Conservation (phyloP, 2,888 invertebrate genomes). For the Mechanitis messenoides region DNA sequence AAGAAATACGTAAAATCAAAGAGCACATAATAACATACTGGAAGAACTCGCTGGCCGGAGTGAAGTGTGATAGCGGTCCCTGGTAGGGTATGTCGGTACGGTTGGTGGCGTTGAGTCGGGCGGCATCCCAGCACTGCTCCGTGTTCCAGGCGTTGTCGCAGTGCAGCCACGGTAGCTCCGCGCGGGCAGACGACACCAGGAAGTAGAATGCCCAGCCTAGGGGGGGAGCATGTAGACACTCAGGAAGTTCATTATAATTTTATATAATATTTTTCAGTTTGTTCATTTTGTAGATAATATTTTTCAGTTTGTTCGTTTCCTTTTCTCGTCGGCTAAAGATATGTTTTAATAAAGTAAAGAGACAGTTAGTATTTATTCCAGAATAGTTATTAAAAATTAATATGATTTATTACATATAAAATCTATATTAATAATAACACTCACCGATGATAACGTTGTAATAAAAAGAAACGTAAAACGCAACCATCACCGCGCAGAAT, state of each 20-base stretch:
- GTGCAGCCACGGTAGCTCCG: constrained; percentile 86
- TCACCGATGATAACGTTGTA: constrained; percentile 90
- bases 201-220: constrained; percentile 87
- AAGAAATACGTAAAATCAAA: not conserved
- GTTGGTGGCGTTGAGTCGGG: constrained; percentile 51
- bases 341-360: too few species aligned
- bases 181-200: constrained; percentile 81
- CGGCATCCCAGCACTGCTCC: constrained; percentile 79
- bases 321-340: not conserved
- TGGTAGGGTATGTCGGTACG: constrained; percentile 65
- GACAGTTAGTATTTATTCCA: too few species aligned
- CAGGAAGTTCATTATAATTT: not conserved
- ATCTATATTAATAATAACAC: constrained; percentile 29
- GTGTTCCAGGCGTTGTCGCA: constrained; percentile 91
- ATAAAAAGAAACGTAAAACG: constrained; percentile 88
- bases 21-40: constrained; percentile 73
- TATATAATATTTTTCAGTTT: not conserved
- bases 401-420: not conserved
- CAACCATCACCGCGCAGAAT: constrained; percentile 86
- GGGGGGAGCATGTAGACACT: not conserved
- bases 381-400: too few species aligned
- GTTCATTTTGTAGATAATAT: too few species aligned
- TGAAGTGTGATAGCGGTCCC: constrained; percentile 76
- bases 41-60: constrained; percentile 87
- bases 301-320: too few species aligned